Percentiles rank a stretch among this genome's conserved stretches.
Conservation (phyloP, 2,888 invertebrate species). For the Thalpophila matura region DNA sequence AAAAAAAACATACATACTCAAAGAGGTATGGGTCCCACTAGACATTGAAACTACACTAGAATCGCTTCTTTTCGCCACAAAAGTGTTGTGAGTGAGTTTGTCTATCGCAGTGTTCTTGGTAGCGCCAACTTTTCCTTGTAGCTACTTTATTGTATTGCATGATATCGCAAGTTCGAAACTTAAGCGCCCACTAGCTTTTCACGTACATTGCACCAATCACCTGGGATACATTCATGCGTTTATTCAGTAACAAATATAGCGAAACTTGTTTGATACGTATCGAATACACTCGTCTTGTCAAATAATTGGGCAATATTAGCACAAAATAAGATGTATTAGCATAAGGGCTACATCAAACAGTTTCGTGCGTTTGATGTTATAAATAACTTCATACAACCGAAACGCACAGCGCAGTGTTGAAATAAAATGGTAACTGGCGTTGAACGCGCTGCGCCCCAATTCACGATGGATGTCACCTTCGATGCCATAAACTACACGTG, state of each 20-base stretch:
- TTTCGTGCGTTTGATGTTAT: constrained; percentile 43
- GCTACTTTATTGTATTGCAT: constrained; percentile 29
- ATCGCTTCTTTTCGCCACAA: constrained; percentile 38
- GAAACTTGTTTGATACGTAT: not conserved
- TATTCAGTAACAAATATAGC: not conserved
- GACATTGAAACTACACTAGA: constrained; percentile 44
- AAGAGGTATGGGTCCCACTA: constrained; percentile 6
- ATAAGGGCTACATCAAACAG: constrained; percentile 23
- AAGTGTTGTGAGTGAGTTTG: constrained; percentile 46
- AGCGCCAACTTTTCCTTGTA: constrained; percentile 41
- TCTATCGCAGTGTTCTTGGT: constrained; percentile 31
- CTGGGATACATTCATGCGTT: constrained; percentile 12
- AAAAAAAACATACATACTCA: constrained; percentile 22
- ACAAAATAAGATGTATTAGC: constrained; percentile 16
- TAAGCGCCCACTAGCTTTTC: constrained; percentile 11
- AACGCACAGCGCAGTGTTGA: constrained; percentile 32
- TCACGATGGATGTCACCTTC: constrained; percentile 43
- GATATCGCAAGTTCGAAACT: constrained; percentile 45
- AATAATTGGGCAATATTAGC: constrained; percentile 15
- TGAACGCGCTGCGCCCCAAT: constrained; percentile 39
- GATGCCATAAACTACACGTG: constrained; percentile 38
- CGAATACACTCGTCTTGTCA: too few species aligned
- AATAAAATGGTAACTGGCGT: constrained; percentile 43
- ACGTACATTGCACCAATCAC: constrained; percentile 24
- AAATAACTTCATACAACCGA: constrained; percentile 32